Percentiles rank a stretch among this genome's conserved stretches.
Evolutionary conservation across 1,140 invertebrate genomes (phyloP).

Genomic region (Cardiocondyla obscurior): DNA sequence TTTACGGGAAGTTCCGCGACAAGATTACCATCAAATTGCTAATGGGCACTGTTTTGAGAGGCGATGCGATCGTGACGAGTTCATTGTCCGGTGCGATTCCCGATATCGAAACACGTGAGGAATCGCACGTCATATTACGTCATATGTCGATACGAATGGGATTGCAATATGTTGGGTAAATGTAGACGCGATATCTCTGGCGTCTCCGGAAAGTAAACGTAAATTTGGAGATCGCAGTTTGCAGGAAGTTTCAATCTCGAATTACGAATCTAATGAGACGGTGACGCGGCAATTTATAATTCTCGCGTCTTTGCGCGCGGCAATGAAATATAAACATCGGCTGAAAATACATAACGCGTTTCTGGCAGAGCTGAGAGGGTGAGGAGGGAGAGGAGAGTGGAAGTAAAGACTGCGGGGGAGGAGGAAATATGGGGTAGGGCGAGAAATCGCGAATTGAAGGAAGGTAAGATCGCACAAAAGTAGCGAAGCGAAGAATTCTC

Average conservation of each 20-base stretch:
- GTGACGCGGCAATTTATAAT: background rate
- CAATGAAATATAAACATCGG: constrained; percentile 42
- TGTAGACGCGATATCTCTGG: background rate
- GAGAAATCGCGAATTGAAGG: constrained; percentile 54
- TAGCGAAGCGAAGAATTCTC: constrained; percentile 73
- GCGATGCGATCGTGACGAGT: background rate
- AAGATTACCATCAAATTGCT: background rate
- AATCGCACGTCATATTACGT: background rate
- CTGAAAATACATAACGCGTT: constrained; percentile 26
- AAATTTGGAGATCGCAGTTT: background rate
- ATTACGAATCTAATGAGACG: background rate
- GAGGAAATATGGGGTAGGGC: background rate
- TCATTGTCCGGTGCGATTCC: background rate
- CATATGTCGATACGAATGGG: background rate
- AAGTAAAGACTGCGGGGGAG: background rate
- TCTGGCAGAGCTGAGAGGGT: background rate
- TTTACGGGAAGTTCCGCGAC: background rate
- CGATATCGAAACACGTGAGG: background rate
- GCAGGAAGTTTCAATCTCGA: background rate
- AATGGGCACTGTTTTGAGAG: background rate
- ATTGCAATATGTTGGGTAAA: background rate
- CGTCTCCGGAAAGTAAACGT: background rate
- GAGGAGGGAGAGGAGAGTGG: background rate
- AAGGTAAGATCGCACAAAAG: constrained; percentile 68
- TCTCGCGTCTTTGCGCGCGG: background rate